A percentile compares a stretch with the other conserved stretches of the same genome.
These are phyloP conservation scores for Chaitophorus viminalis DNA, from an alignment of 2,888 invertebrate species.

Conservation along the genomic window DNA sequence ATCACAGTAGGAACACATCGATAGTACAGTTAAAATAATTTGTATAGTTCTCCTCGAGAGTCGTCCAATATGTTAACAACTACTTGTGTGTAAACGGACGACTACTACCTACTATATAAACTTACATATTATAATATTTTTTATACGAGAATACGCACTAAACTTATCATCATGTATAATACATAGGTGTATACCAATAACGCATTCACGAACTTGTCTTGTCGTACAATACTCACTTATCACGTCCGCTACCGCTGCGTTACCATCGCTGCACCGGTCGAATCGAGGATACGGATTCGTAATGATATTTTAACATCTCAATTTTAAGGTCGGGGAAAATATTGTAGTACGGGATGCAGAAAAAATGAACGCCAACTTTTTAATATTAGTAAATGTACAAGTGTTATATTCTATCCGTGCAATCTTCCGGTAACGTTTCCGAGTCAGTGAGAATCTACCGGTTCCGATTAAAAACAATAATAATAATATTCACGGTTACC, in stretches of 20 bases:
- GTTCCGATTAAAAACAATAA: conserved; percentile 36
- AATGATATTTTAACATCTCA: not conserved
- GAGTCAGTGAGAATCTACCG: conserved; percentile 29
- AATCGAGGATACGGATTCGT: not conserved
- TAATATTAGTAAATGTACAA: too few relatives aligned
- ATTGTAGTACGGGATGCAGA: too few relatives aligned
- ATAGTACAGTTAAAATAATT: not conserved
- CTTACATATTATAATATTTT: too few relatives aligned
- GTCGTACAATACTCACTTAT: not conserved
- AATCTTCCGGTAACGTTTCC: conserved; percentile 40
- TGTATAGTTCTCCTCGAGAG: not conserved
- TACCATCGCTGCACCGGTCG: not conserved
- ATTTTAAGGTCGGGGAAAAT: not conserved
- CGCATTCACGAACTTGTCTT: not conserved
- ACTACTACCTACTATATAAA: not conserved
- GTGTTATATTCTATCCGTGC: not conserved
- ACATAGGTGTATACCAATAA: not conserved
- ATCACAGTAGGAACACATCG: not conserved
- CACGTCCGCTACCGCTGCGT: not conserved
- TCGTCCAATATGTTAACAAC: not conserved
- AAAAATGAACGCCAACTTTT: too few relatives aligned
- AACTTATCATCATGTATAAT: not conserved
- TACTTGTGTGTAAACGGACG: not conserved
- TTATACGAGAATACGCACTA: not conserved
- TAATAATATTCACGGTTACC: conserved; percentile 33